Percentiles rank a stretch among this genome's conserved stretches.
These are phyloP conservation scores for Corythucha ciliata DNA, from an alignment of 2,888 invertebrate species.

Conservation along the genomic window DNA sequence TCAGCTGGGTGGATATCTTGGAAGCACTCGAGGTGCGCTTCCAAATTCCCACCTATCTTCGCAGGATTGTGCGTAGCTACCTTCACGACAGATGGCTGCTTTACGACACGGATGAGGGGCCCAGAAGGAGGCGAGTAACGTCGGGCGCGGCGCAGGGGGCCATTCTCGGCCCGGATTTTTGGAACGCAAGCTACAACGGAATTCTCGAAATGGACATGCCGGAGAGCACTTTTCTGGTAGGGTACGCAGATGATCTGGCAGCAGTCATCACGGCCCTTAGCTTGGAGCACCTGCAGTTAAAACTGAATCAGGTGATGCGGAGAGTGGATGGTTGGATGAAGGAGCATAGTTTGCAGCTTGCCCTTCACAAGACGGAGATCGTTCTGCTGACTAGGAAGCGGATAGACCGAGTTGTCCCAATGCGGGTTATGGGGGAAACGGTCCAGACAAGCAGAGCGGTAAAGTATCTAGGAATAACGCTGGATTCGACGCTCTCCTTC, in stretches of 20 bases:
- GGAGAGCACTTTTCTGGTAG: conserved; percentile 1
- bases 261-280: background rate
- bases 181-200: conserved; percentile 33
- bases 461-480: conserved; percentile 21
- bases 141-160: conserved; percentile 32
- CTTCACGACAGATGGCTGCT: conserved; percentile 22
- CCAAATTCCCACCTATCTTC: conserved; percentile 28
- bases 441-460: conserved; percentile 16
- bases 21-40: conserved; percentile 24
- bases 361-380: conserved; percentile 30
- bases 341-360: conserved; percentile 26
- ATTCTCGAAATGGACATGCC: conserved; percentile 25
- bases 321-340: conserved; percentile 26
- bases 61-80: conserved; percentile 29
- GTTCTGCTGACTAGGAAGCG: conserved; percentile 28
- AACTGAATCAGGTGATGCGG: conserved; percentile 18
- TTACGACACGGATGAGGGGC: background rate
- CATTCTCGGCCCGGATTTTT: conserved; percentile 22
- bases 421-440: conserved; percentile 23
- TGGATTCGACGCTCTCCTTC: conserved; percentile 30
- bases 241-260: conserved; percentile 15
- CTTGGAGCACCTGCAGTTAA: conserved; percentile 18
- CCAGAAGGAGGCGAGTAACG: conserved; percentile 17
- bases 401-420: conserved; percentile 5
- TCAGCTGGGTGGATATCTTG: conserved; percentile 28